Conservation (phyloP, 2,888 invertebrate species). For the Brenthis daphne region DNA sequence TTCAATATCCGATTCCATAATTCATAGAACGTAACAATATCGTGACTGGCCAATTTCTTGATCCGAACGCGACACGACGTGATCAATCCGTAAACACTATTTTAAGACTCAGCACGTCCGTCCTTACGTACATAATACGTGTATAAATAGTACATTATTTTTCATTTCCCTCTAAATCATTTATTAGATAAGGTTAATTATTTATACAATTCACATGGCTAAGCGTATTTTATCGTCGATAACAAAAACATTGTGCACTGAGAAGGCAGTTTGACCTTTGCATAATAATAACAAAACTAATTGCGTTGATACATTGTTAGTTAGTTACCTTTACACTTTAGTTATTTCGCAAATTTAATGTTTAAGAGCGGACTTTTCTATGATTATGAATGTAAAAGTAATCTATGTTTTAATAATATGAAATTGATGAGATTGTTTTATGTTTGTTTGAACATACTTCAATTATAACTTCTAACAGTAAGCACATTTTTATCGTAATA, state of each 20-base stretch:
- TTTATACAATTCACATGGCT: too few relatives aligned
- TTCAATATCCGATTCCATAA: background rate
- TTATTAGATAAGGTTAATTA: background rate
- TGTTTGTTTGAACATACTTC: too few relatives aligned
- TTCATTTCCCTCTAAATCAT: background rate
- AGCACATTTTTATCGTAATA: too few relatives aligned
- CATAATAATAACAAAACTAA: background rate
- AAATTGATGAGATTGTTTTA: too few relatives aligned
- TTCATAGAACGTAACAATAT: background rate
- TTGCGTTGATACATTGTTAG: too few relatives aligned
- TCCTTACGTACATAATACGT: background rate
- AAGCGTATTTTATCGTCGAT: background rate
- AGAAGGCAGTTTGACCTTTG: background rate
- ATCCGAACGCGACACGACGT: background rate
- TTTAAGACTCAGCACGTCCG: background rate
- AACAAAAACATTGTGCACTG: background rate
- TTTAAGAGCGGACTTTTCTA: too few relatives aligned
- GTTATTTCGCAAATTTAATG: too few relatives aligned
- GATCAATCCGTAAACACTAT: background rate
- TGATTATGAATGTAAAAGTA: too few relatives aligned
- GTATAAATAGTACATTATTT: background rate
- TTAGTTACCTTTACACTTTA: too few relatives aligned
- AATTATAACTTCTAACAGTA: too few relatives aligned
- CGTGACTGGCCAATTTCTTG: background rate
- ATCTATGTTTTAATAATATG: too few relatives aligned